These are phyloP conservation scores for Rhopalosiphum nymphaeae DNA, from an alignment of 2,888 invertebrate genomes.

Conservation along the genomic window DNA sequence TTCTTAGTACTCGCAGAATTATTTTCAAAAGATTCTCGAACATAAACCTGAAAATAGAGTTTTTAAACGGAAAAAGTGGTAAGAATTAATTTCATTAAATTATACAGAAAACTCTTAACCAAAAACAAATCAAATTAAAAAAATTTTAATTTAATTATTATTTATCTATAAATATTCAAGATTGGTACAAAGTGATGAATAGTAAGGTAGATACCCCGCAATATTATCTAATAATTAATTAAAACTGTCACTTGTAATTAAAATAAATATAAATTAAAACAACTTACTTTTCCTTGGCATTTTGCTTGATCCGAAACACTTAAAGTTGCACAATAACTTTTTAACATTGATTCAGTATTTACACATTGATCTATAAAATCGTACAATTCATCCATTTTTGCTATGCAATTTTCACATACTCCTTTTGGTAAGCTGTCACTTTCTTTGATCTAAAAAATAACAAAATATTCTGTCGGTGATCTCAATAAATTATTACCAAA, in stretches of 20 bases:
- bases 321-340: constrained; percentile 76
- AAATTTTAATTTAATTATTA: not conserved
- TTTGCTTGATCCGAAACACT: constrained; percentile 72
- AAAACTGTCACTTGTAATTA: not conserved
- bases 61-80: not conserved
- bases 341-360: constrained; percentile 78
- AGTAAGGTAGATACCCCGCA: not conserved
- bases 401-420: constrained; percentile 77
- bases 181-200: not conserved
- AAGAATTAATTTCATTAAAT: not conserved
- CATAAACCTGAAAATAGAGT: constrained; percentile 49
- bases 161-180: not conserved
- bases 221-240: not conserved
- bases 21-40: constrained; percentile 27
- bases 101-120: not conserved
- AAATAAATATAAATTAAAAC: constrained; percentile 22
- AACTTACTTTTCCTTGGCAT: constrained; percentile 54
- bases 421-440: constrained; percentile 80
- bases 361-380: constrained; percentile 77
- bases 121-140: not conserved
- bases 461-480: not conserved
- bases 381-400: constrained; percentile 76
- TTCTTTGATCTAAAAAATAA: constrained; percentile 74
- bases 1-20: constrained; percentile 14
- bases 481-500: not conserved